A percentile compares a stretch with the other conserved stretches of the same genome.
Conservation (phyloP, 2,888 invertebrate species). For the Eupithecia vulgata region DNA sequence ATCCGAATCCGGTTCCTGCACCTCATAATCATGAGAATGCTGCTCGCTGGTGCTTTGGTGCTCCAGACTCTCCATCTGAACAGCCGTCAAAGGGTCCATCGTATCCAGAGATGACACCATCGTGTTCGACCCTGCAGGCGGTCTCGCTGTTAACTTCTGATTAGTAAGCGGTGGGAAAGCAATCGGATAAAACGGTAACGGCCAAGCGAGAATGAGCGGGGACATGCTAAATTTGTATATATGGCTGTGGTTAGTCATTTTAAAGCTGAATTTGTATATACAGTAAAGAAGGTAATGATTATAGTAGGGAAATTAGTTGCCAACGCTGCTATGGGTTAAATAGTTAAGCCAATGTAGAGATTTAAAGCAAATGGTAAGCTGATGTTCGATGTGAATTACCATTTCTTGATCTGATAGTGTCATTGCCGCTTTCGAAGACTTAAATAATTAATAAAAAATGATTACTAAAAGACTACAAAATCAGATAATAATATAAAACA, state of each 20-base stretch:
- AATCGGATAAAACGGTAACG: constrained; percentile 32
- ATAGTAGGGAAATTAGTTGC: not conserved
- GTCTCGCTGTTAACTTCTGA: constrained; percentile 81
- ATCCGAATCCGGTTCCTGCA: constrained; percentile 80
- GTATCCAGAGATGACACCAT: constrained; percentile 91
- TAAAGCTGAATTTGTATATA: not conserved
- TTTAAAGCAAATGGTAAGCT: constrained; percentile 25
- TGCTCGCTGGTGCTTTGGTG: constrained; percentile 79
- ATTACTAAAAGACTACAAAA: constrained; percentile 9
- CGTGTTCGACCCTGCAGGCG: constrained; percentile 89
- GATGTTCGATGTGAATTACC: constrained; percentile 21
- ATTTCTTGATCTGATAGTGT: constrained; percentile 27
- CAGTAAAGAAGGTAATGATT: constrained; percentile 2
- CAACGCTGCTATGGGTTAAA: not conserved
- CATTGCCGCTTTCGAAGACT: constrained; percentile 37
- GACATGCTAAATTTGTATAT: constrained; percentile 21
- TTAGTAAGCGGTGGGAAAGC: constrained; percentile 76
- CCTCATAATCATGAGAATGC: constrained; percentile 75
- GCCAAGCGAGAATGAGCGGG: constrained; percentile 42
- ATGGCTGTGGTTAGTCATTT: constrained; percentile 4
- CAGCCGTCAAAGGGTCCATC: constrained; percentile 84
- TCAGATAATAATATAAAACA: not conserved
- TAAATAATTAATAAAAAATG: constrained; percentile 27
- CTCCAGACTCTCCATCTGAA: constrained; percentile 79
- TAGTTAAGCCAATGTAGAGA: constrained; percentile 22